A percentile compares a stretch with the other conserved stretches of the same genome.
Evolutionary conservation across 2,797 vertebrate genomes (phyloP).

Genomic region (Macrochelys suwanniensis): DNA sequence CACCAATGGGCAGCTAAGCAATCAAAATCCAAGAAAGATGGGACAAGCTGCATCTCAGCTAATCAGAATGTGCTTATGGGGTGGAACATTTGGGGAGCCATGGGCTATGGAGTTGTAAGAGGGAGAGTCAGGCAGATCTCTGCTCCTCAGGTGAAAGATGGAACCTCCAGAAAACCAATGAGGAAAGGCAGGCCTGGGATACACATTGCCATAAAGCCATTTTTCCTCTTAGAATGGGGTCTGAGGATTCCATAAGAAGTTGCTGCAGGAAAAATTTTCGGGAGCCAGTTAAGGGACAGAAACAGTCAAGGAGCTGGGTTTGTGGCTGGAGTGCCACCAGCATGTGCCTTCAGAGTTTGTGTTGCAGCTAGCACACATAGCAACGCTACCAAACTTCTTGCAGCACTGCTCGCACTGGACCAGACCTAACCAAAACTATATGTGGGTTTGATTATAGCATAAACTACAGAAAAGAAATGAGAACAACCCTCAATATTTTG

Average conservation of each 20-base stretch:
- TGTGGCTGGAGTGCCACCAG: neutral
- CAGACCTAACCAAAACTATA: neutral
- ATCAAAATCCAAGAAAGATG: neutral
- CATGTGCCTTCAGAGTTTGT: fast-evolving
- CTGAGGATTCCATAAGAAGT: neutral
- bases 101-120: neutral
- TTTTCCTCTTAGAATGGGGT: neutral
- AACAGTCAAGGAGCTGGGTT: neutral
- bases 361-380: neutral
- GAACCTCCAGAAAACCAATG: neutral
- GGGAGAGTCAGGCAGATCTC: neutral
- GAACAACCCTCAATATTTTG: neutral
- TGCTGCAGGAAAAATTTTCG: neutral
- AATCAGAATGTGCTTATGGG: neutral
- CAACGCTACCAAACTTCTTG: neutral
- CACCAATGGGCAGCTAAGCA: neutral
- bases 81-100: neutral
- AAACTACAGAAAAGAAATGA: neutral
- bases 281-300: neutral
- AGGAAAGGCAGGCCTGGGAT: neutral
- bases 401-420: fast-evolving
- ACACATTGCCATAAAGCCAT: neutral
- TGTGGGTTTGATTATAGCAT: neutral
- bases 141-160: neutral
- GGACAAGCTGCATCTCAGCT: neutral